phyloP scores from a whole-genome alignment of 2,888 invertebrate genomes.

The Mechanitis mazaeus region DNA sequence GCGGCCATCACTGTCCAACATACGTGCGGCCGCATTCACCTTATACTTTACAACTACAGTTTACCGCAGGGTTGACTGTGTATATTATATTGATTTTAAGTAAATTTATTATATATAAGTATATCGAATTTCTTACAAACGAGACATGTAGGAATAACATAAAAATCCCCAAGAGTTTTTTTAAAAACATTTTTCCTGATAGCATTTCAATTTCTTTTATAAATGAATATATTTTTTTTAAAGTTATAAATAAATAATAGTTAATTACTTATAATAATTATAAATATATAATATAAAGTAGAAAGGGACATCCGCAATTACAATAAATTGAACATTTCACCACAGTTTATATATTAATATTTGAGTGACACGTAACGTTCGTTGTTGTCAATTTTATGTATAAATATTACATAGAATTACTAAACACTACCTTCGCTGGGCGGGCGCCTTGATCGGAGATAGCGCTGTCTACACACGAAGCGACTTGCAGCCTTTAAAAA shows the following conservation, averaged over 20 bases:
- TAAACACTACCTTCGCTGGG: conserved; percentile 13
- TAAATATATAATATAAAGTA: background rate
- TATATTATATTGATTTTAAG: no score
- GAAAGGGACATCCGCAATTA: background rate
- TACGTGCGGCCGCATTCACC: conserved; percentile 11
- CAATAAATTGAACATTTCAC: conserved; percentile 16
- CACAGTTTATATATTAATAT: conserved; percentile 16
- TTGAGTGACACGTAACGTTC: conserved; percentile 9
- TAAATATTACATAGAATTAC: conserved; percentile 22
- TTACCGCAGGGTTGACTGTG: background rate
- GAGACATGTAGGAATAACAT: no score
- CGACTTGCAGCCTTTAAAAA: background rate
- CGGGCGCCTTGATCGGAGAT: background rate
- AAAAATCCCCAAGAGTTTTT: background rate
- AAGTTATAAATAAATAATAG: no score
- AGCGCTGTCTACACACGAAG: background rate
- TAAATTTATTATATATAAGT: background rate
- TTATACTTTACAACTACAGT: conserved; percentile 13
- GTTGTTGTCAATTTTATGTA: conserved; percentile 22
- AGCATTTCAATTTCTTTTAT: no score
- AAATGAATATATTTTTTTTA: no score
- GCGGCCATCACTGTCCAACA: conserved; percentile 16
- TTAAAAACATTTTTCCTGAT: background rate
- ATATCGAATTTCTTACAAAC: no score
- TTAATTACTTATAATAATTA: no score